Base-by-base conservation (phyloP, 2,113 vertebrate species). In the Sapayoa aenigma region DNA sequence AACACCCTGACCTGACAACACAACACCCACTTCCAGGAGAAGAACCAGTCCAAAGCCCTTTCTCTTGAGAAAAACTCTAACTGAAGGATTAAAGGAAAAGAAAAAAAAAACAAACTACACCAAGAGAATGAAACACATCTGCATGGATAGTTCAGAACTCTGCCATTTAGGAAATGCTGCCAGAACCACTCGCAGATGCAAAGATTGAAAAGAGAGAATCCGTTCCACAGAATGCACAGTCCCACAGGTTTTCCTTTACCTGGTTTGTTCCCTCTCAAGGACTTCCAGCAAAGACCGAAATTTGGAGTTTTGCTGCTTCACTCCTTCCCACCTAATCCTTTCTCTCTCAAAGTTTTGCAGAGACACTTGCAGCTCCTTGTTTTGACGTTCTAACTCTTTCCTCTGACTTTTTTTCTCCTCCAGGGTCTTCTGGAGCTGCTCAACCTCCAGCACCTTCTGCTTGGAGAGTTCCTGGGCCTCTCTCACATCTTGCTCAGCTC, bases 401-500 rank as follows among this genome's bases (percentile, higher is more conserved):
- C n/a, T n/a, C n/a, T n/a, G n/a, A n/a, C n/a, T n/a, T 69, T 94
- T 44, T n/a, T 11, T 74, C 63, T 90, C 94, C 30, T 95, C 58
- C 67, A 96, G 55, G 35, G 59, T 20, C 41, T 94, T 93, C 72
- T 84, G 85, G 8, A 87, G 41, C 0, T 69, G 76, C 24, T 22
- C 41, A 67, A 47, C 21, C 75, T 96, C 96, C 65, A 94, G 28
- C 3, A 28, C 7, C 46, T 94, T 96, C 85, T 91, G 87, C 41
- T 58, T 90, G 33, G 82, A 90, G 28, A 91, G 42, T 11, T 95
- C 87, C 68, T 93, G 89, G 11, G 85, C 84, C 25, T 97, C 94
- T 41, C 49, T 95, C 81, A 96, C 46, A n/a, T 97, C 97, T 46
- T 96, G 92, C 72, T 97, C 83, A 72, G 96, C 82, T 82, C 97